phyloP scores from a whole-genome alignment of 2,113 vertebrate species.

The Pluvianellus socialis region DNA sequence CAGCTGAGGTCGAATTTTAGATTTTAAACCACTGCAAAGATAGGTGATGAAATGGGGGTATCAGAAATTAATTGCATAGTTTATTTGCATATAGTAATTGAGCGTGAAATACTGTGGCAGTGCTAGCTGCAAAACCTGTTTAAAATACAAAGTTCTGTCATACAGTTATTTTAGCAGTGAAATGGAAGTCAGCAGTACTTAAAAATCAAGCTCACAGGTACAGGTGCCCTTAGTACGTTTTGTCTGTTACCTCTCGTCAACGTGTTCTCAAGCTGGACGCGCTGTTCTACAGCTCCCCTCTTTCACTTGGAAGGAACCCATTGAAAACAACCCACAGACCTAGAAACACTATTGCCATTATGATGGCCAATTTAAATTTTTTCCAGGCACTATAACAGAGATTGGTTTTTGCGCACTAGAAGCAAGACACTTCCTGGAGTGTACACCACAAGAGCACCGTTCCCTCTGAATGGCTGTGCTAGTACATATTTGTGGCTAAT shows the following conservation, averaged over 20 bases:
- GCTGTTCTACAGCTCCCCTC: not conserved
- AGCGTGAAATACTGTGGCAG: not conserved
- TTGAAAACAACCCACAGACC: not conserved
- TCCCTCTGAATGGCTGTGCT: not conserved
- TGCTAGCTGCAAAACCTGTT: not conserved
- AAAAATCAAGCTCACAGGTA: not conserved
- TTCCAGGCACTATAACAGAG: not conserved
- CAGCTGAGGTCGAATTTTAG: not conserved
- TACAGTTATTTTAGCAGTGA: not conserved
- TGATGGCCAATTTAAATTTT: not conserved
- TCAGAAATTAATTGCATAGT: not conserved
- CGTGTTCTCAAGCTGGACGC: not conserved
- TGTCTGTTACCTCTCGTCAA: not conserved
- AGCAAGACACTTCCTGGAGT: not conserved
- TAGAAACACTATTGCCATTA: not conserved
- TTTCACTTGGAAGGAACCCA: not conserved
- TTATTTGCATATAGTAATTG: not conserved
- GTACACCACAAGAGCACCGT: not conserved
- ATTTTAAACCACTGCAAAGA: not conserved
- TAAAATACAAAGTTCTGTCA: not conserved
- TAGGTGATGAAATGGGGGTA: not conserved
- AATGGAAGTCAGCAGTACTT: not conserved
- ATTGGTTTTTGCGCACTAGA: not conserved
- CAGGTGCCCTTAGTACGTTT: not conserved
- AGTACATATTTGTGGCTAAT: not conserved